Evolutionary conservation across 2,113 vertebrate species (phyloP).

Genomic region (Cichladusa arquata): DNA sequence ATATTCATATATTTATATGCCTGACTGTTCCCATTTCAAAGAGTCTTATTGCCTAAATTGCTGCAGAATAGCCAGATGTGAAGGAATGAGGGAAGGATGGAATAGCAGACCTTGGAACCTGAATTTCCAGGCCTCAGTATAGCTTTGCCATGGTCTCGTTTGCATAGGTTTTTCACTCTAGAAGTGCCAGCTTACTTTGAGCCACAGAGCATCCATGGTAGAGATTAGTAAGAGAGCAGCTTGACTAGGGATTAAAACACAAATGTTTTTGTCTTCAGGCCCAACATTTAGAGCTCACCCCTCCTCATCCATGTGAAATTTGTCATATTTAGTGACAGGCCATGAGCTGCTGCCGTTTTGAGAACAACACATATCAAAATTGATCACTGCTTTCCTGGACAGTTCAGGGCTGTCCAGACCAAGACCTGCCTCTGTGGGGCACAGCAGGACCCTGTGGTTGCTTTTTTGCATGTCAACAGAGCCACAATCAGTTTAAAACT

Average conservation of each 20-base stretch:
- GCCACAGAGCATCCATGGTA: not conserved
- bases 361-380: not conserved
- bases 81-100: not conserved
- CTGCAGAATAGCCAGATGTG: constrained; percentile 42
- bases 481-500: not conserved
- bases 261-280: not conserved
- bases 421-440: not conserved
- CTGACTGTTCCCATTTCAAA: constrained; percentile 56
- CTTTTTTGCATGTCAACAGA: not conserved
- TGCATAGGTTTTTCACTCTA: not conserved
- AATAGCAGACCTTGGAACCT: constrained; percentile 44
- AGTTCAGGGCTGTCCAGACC: not conserved
- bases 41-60: constrained; percentile 44
- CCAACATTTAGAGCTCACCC: not conserved
- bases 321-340: not conserved
- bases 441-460: not conserved
- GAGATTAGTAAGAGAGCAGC: not conserved
- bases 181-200: not conserved
- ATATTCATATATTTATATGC: constrained; percentile 45
- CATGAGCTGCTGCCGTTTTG: not conserved
- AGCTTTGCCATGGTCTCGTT: not conserved
- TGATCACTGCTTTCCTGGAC: not conserved
- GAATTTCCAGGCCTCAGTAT: constrained; percentile 4
- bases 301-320: not conserved
- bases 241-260: not conserved